Percentiles rank a stretch among this genome's conserved stretches.
Evolutionary conservation across 2,888 invertebrate genomes (phyloP).

Genomic region (Archips xylosteana): DNA sequence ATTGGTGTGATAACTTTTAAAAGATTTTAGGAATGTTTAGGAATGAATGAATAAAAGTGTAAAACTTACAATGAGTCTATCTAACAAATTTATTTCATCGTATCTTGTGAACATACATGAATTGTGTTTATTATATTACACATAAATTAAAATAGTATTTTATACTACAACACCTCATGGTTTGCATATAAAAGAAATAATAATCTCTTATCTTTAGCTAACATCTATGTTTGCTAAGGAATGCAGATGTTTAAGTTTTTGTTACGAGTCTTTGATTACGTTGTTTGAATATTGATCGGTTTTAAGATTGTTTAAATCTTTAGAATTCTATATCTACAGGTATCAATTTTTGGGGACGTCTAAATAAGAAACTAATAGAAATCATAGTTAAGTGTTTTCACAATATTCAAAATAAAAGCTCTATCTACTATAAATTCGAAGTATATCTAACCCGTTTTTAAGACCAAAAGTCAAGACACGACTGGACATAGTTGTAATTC

Average conservation of each 20-base stretch:
- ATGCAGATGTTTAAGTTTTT: slow-evolving; percentile 14
- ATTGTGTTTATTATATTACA: background rate
- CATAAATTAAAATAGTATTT: background rate
- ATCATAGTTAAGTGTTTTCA: too few species aligned
- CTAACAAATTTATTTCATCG: background rate
- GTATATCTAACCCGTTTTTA: too few species aligned
- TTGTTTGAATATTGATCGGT: slow-evolving; percentile 20
- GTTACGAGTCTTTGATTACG: background rate
- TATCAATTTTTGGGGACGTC: too few species aligned
- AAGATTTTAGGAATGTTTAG: too few species aligned
- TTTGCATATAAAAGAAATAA: slow-evolving; percentile 22
- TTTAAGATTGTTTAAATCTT: background rate
- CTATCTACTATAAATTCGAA: too few species aligned
- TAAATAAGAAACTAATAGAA: too few species aligned
- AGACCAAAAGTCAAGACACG: too few species aligned
- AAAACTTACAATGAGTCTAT: background rate
- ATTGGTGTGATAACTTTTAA: too few species aligned
- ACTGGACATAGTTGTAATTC: too few species aligned
- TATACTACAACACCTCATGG: slow-evolving; percentile 4
- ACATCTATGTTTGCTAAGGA: slow-evolving; percentile 2
- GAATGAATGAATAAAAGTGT: too few species aligned
- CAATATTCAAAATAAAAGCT: too few species aligned
- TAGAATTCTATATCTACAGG: background rate
- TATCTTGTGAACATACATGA: background rate
- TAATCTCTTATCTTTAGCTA: background rate